Conservation (phyloP, 2,797 vertebrate species). For the Ispidina lecontei region DNA sequence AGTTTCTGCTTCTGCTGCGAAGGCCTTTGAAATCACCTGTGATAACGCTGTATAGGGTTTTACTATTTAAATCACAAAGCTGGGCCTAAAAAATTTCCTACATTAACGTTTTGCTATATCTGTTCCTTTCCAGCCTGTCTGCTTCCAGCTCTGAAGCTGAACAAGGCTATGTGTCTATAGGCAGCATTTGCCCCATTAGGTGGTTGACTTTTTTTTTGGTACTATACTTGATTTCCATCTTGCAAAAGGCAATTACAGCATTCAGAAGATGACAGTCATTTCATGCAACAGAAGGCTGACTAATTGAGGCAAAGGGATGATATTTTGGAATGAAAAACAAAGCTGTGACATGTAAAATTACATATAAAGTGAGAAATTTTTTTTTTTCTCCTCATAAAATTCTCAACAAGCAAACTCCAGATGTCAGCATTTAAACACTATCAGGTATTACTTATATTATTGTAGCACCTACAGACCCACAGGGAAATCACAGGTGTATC, state of each 20-base stretch:
- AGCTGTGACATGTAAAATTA: constrained; percentile 29
- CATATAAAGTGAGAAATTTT: neutral
- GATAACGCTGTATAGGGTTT: constrained; percentile 18
- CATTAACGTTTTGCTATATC: neutral
- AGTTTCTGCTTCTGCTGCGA: neutral
- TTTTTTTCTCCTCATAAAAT: neutral
- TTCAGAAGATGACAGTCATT: constrained; percentile 6
- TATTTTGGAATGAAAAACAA: constrained; percentile 41
- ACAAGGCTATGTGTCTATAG: neutral
- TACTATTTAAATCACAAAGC: neutral
- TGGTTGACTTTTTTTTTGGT: neutral
- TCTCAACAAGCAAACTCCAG: constrained; percentile 32
- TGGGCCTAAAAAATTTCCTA: neutral
- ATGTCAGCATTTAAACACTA: constrained; percentile 38
- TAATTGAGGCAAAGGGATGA: constrained; percentile 21
- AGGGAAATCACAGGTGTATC: neutral
- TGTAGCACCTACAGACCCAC: neutral
- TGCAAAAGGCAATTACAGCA: constrained; percentile 2
- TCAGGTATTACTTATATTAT: neutral
- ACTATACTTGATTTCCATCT: constrained; percentile 18
- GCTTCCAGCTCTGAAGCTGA: neutral
- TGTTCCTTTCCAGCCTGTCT: neutral
- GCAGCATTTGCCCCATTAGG: neutral
- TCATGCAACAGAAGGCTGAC: constrained; percentile 3
- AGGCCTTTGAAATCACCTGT: constrained; percentile 25